Evolutionary conservation across 1,140 invertebrate genomes (phyloP).

Genomic region (Heliconius eleuchia): DNA sequence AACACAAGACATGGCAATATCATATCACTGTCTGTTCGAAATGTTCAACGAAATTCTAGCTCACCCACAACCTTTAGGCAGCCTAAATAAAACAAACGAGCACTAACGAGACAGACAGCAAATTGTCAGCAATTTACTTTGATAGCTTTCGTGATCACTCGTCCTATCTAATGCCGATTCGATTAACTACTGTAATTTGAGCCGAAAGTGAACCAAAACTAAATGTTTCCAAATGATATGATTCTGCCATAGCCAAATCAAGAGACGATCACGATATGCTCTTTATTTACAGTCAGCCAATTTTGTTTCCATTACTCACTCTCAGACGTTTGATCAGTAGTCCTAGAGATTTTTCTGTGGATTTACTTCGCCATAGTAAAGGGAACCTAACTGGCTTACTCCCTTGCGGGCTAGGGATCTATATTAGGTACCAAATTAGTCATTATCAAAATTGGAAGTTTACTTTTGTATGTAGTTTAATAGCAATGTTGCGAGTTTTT

Average conservation of each 20-base stretch:
- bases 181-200: background rate
- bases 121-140: conserved; percentile 3
- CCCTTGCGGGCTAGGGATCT: conserved; percentile 61
- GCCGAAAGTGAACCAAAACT: background rate
- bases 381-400: conserved; percentile 64
- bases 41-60: background rate
- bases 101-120: background rate
- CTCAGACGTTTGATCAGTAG: conserved; percentile 65
- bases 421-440: conserved; percentile 46
- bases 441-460: background rate
- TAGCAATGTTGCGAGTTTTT: background rate
- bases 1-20: conserved; percentile 39
- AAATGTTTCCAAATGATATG: conserved; percentile 38
- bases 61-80: background rate
- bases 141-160: background rate
- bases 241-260: conserved; percentile 41
- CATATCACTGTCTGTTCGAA: conserved; percentile 32
- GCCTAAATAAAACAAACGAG: conserved; percentile 1
- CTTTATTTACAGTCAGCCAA: conserved; percentile 53
- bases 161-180: background rate
- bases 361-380: conserved; percentile 70
- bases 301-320: conserved; percentile 58
- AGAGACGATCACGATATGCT: conserved; percentile 50
- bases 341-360: conserved; percentile 70
- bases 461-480: background rate